Conservation (phyloP, 1,140 invertebrate genomes). For the Lasioglossum albipes region DNA sequence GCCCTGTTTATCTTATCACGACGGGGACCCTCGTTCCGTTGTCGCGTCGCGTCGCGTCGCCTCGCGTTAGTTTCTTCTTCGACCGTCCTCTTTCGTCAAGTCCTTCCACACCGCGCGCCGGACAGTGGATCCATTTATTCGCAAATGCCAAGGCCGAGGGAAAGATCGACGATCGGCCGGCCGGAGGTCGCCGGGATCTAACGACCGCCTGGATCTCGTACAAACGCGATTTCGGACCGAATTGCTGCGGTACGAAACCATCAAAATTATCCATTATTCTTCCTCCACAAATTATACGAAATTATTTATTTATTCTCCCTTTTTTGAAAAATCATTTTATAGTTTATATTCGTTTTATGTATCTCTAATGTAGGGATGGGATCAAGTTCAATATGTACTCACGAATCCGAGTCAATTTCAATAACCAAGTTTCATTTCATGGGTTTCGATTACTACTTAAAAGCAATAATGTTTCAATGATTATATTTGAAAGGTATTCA, state of each 20-base stretch:
- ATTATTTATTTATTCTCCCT: too few species aligned
- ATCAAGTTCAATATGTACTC: too few species aligned
- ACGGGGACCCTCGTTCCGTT: slow-evolving; percentile 68
- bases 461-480: too few species aligned
- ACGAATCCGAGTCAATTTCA: too few species aligned
- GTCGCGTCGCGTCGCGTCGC: background rate
- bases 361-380: too few species aligned
- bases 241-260: background rate
- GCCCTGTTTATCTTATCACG: slow-evolving; percentile 75
- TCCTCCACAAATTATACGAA: too few species aligned
- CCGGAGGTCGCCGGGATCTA: slow-evolving; percentile 31
- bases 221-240: background rate
- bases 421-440: too few species aligned
- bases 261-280: too few species aligned
- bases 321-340: too few species aligned
- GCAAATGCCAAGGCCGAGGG: slow-evolving; percentile 75
- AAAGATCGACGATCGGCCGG: slow-evolving; percentile 38
- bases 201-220: background rate
- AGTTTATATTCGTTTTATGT: too few species aligned
- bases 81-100: slow-evolving; percentile 7
- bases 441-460: too few species aligned
- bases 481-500: too few species aligned
- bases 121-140: slow-evolving; percentile 79
- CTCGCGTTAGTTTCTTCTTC: slow-evolving; percentile 3
- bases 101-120: slow-evolving; percentile 67